phyloP scores from a whole-genome alignment of 2,113 vertebrate species.

The Scalopus aquaticus region DNA sequence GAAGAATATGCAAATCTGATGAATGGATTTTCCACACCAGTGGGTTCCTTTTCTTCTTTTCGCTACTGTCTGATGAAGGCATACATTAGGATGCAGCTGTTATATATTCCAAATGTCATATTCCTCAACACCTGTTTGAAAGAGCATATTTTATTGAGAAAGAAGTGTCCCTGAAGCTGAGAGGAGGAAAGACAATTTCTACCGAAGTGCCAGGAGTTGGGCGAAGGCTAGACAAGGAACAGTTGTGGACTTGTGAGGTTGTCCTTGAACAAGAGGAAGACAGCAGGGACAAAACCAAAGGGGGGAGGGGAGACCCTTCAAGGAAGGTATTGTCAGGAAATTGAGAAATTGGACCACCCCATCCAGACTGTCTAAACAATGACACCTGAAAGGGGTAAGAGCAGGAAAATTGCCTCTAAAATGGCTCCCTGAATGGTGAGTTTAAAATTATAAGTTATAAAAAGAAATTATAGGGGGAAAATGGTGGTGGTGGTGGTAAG shows the following conservation, averaged over 20 bases:
- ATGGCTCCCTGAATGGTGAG: constrained; percentile 61
- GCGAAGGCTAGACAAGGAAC: constrained; percentile 46
- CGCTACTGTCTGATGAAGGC: constrained; percentile 43
- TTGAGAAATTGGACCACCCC: constrained; percentile 58
- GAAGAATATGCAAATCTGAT: constrained; percentile 53
- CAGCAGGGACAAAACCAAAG: constrained; percentile 44
- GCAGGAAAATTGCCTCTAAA: constrained; percentile 71
- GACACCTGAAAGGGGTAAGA: constrained; percentile 56
- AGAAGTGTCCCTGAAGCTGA: constrained; percentile 77
- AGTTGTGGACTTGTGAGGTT: constrained; percentile 59
- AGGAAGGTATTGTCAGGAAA: constrained; percentile 69
- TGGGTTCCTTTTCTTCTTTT: constrained; percentile 56
- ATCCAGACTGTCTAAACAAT: constrained; percentile 58
- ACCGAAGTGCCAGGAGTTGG: constrained; percentile 64
- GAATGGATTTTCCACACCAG: constrained; percentile 69
- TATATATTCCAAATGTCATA: constrained; percentile 71
- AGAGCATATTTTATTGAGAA: constrained; percentile 82
- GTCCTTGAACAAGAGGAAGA: constrained; percentile 78
- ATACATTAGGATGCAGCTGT: constrained; percentile 9
- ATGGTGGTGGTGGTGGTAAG: neutral
- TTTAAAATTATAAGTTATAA: constrained; percentile 45
- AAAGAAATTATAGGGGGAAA: constrained; percentile 71
- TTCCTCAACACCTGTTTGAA: constrained; percentile 56
- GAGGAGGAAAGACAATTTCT: constrained; percentile 60
- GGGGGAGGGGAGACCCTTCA: neutral